These are phyloP conservation scores for Protosalanx chinensis DNA, from an alignment of 2,797 vertebrate genomes.

Conservation along the genomic window DNA sequence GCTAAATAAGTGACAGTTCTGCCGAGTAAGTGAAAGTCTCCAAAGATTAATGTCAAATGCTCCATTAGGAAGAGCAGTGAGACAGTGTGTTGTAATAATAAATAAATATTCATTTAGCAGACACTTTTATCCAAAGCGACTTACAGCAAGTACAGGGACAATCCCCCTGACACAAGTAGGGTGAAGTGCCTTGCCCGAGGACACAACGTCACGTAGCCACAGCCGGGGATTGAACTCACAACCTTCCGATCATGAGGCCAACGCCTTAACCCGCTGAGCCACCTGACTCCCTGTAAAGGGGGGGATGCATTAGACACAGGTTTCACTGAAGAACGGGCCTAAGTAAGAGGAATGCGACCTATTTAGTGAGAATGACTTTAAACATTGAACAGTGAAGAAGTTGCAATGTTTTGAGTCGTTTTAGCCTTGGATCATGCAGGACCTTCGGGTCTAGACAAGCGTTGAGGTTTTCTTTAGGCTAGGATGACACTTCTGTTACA, in stretches of 20 bases:
- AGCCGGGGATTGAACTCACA: no score
- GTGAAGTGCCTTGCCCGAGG: no score
- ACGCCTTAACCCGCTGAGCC: no score
- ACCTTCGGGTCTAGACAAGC: neutral
- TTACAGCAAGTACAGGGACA: no score
- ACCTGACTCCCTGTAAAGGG: no score
- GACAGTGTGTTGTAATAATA: neutral
- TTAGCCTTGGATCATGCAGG: neutral
- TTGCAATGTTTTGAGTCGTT: neutral
- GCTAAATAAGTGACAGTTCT: conserved; percentile 35
- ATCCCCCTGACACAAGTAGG: no score
- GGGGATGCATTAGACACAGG: conserved; percentile 1
- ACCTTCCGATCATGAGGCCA: no score
- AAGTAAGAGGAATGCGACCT: no score
- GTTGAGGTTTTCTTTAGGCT: neutral
- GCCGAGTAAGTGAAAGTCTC: conserved; percentile 30
- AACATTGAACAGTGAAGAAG: neutral
- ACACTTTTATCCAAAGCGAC: no score
- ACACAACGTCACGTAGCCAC: no score
- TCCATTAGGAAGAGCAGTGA: conserved; percentile 9
- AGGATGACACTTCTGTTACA: no score
- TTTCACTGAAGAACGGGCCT: neutral
- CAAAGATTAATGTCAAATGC: conserved; percentile 26
- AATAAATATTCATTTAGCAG: no score
- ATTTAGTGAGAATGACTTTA: neutral